Conservation (phyloP, 2,888 invertebrate genomes). For the Meliscaeva auricollis region DNA sequence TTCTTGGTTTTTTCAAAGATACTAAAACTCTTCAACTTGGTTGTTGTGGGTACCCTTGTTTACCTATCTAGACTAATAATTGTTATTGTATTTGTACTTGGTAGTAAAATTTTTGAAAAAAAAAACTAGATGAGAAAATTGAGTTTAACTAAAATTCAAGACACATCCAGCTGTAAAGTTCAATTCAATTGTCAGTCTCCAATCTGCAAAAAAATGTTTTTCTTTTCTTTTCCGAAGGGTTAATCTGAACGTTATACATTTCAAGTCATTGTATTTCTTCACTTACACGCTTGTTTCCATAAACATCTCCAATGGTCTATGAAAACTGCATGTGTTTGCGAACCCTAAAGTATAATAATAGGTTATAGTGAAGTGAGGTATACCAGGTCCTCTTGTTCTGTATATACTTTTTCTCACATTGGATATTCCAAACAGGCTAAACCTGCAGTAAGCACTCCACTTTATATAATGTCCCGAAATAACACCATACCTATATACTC, state of each 20-base stretch:
- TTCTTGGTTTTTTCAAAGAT: too few relatives aligned
- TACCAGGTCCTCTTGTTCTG: neutral
- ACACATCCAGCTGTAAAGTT: conserved; percentile 27
- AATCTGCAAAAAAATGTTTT: conserved; percentile 44
- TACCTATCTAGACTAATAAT: too few relatives aligned
- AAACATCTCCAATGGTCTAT: conserved; percentile 6
- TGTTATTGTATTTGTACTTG: too few relatives aligned
- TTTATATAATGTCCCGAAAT: conserved; percentile 53
- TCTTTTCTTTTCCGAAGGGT: conserved; percentile 25
- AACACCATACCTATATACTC: conserved; percentile 20
- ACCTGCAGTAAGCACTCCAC: conserved; percentile 58
- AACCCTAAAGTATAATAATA: neutral
- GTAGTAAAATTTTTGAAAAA: too few relatives aligned
- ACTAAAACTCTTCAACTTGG: too few relatives aligned
- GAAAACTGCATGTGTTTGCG: conserved; percentile 48
- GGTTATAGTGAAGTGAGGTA: neutral
- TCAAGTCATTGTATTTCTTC: neutral
- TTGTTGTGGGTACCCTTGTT: too few relatives aligned
- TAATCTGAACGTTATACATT: conserved; percentile 13
- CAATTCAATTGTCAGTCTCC: conserved; percentile 54
- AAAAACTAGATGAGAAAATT: neutral
- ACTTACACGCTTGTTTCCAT: conserved; percentile 6
- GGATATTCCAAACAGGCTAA: conserved; percentile 53
- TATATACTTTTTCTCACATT: conserved; percentile 11
- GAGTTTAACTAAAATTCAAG: neutral